Percentiles rank a stretch among this genome's conserved stretches.
These are phyloP conservation scores for Bombus fervidus DNA, from an alignment of 1,140 invertebrate species.

Conservation along the genomic window DNA sequence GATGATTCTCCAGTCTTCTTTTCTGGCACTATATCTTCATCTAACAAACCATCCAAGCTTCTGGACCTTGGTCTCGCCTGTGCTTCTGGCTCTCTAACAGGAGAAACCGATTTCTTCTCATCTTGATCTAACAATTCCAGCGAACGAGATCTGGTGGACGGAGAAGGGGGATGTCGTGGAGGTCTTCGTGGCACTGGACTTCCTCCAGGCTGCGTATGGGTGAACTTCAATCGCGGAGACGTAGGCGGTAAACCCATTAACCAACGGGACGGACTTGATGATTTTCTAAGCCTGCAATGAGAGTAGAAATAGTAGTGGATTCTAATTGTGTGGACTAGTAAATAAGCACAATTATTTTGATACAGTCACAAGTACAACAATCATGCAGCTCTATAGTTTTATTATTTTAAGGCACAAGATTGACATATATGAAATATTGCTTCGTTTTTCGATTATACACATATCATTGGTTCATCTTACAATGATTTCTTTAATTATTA, in stretches of 20 bases:
- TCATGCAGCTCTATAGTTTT: constrained; percentile 15
- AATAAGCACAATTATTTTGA: constrained; percentile 61
- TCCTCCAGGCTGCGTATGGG: constrained; percentile 67
- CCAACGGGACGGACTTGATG: constrained; percentile 85
- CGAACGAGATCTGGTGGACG: constrained; percentile 71
- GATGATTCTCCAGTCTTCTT: constrained; percentile 46
- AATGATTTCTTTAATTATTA: background rate
- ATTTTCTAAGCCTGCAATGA: constrained; percentile 84
- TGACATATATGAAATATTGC: background rate
- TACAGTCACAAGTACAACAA: constrained; percentile 50
- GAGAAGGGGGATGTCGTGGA: constrained; percentile 69
- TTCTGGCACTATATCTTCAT: constrained; percentile 64
- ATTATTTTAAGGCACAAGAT: background rate
- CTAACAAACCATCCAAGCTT: constrained; percentile 87
- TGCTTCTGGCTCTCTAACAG: constrained; percentile 62
- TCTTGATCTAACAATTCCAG: constrained; percentile 71
- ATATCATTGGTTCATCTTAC: background rate
- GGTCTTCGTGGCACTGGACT: constrained; percentile 69
- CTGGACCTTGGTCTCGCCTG: constrained; percentile 83
- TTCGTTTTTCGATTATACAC: background rate
- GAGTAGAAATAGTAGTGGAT: constrained; percentile 19
- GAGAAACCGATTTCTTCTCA: constrained; percentile 53
- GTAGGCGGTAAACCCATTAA: constrained; percentile 79
- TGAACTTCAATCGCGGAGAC: constrained; percentile 73
- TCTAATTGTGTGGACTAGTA: background rate